Percentiles rank a stretch among this genome's conserved stretches.
phyloP scores from a whole-genome alignment of 2,888 invertebrate genomes.

The Stomorhina lunata region DNA sequence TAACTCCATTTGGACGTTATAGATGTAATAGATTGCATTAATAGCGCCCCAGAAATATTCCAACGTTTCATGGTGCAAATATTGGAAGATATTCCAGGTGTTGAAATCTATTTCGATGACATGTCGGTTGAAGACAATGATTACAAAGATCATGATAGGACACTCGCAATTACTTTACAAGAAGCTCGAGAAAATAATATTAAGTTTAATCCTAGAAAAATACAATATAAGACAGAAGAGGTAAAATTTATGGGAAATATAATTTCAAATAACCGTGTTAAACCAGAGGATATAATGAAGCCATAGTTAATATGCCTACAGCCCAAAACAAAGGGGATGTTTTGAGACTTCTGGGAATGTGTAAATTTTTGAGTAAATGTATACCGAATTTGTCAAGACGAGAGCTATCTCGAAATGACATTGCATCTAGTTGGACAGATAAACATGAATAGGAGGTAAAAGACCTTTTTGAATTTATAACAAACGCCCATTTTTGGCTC shows the following conservation, averaged over 20 bases:
- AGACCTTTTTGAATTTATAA: background rate
- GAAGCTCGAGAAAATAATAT: conserved; percentile 43
- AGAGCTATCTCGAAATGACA: background rate
- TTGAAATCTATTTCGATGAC: conserved; percentile 75
- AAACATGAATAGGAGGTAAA: background rate
- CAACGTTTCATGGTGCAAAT: conserved; percentile 70
- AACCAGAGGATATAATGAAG: no score
- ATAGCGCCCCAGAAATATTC: conserved; percentile 72
- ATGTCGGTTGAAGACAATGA: conserved; percentile 58
- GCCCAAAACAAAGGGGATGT: background rate
- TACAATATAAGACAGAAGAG: conserved; percentile 39
- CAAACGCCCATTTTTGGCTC: background rate
- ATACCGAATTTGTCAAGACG: background rate
- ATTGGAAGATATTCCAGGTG: conserved; percentile 73
- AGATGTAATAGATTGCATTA: conserved; percentile 71
- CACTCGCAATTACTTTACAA: conserved; percentile 31
- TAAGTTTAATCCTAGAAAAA: conserved; percentile 46
- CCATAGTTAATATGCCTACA: background rate
- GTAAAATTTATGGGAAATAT: conserved; percentile 56
- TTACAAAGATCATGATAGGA: conserved; percentile 18
- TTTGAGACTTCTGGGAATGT: background rate
- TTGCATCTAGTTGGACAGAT: background rate
- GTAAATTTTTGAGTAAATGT: background rate
- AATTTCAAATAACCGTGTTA: conserved; percentile 28
- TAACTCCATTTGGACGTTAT: conserved; percentile 64